phyloP scores from a whole-genome alignment of 2,113 vertebrate genomes.

The Periophthalmodon schlosseri region DNA sequence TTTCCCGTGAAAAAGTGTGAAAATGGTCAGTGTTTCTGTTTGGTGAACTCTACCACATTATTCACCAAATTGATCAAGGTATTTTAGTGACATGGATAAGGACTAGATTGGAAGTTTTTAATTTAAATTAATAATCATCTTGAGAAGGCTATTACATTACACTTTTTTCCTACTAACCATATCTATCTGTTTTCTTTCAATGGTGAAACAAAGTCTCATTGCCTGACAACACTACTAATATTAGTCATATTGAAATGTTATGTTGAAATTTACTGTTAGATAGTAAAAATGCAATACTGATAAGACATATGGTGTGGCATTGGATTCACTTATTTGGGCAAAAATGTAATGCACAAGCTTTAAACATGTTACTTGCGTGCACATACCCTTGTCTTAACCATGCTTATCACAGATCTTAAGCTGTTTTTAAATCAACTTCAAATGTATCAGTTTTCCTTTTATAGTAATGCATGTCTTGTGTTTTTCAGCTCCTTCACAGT shows the following conservation, averaged over 20 bases:
- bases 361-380: background rate
- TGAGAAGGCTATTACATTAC: too few species aligned
- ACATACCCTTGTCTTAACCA: background rate
- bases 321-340: background rate
- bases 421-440: background rate
- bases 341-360: background rate
- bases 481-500: slow-evolving; percentile 4
- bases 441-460: background rate
- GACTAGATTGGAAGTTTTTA: too few species aligned
- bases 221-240: slow-evolving; percentile 4
- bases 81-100: too few species aligned
- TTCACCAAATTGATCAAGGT: too few species aligned
- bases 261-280: background rate
- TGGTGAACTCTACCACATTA: too few species aligned
- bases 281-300: background rate
- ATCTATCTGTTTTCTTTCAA: slow-evolving; percentile 20
- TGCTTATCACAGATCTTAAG: background rate
- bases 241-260: background rate
- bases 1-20: too few species aligned
- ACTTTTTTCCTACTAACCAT: background rate
- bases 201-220: slow-evolving; percentile 7
- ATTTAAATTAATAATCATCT: too few species aligned
- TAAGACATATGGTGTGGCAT: background rate
- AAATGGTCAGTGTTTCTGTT: too few species aligned
- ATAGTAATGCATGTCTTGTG: background rate